Percentiles rank a stretch among this genome's conserved stretches.
These are phyloP conservation scores for Phortica okadai DNA, from an alignment of 2,888 invertebrate species.

Conservation along the genomic window DNA sequence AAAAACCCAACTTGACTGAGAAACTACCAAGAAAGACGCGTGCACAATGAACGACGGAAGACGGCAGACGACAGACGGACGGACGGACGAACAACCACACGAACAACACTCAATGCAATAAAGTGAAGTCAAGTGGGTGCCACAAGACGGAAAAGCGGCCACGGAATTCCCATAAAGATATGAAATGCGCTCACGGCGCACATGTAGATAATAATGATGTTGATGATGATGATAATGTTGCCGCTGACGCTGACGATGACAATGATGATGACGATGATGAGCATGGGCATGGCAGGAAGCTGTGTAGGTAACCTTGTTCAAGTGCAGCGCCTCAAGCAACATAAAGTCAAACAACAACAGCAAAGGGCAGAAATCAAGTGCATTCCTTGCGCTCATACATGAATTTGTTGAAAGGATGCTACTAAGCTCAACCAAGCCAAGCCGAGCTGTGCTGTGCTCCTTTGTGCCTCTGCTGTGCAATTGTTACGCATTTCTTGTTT, in stretches of 20 bases:
- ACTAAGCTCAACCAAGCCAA: neutral
- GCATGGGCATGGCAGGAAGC: neutral
- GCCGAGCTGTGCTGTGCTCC: neutral
- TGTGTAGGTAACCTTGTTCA: neutral
- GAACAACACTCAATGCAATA: slow-evolving; percentile 61
- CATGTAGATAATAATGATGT: neutral
- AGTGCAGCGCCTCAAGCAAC: neutral
- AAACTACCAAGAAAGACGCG: neutral
- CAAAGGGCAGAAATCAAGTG: slow-evolving; percentile 19
- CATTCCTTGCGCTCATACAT: slow-evolving; percentile 2
- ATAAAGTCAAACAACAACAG: slow-evolving; percentile 29
- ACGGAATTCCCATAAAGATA: slow-evolving; percentile 57
- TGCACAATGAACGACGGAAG: slow-evolving; percentile 35
- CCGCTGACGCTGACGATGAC: neutral
- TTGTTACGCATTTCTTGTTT: neutral
- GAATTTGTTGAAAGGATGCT: slow-evolving; percentile 36
- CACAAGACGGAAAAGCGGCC: slow-evolving; percentile 59
- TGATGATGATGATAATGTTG: neutral
- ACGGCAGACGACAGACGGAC: no score
- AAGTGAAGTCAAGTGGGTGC: slow-evolving; percentile 58
- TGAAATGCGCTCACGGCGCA: slow-evolving; percentile 14
- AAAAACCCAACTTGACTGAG: slow-evolving; percentile 19
- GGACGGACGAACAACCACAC: slow-evolving; percentile 12
- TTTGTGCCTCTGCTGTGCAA: slow-evolving; percentile 28
- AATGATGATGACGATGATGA: neutral